Conservation (phyloP, 2,113 vertebrate genomes). For the Leptobrachium ailaonicum region DNA sequence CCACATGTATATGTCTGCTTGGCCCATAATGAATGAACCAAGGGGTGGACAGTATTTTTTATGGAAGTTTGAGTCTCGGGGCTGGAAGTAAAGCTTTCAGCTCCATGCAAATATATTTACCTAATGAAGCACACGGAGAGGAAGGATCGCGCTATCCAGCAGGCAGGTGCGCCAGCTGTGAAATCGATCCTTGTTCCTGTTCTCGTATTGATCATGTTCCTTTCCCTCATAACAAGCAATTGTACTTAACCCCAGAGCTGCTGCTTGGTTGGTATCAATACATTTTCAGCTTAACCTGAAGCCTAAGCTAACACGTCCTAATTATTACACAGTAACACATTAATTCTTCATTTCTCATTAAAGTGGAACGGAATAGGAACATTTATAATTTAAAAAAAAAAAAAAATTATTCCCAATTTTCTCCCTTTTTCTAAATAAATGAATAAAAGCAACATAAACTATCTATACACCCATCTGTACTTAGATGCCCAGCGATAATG, state of each 20-base stretch:
- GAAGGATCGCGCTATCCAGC: constrained; percentile 28
- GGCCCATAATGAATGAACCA: too few species aligned
- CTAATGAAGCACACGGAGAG: constrained; percentile 33
- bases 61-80: too few species aligned
- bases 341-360: not conserved
- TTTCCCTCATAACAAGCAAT: constrained; percentile 15
- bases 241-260: not conserved
- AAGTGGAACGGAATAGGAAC: not conserved
- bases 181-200: constrained; percentile 39
- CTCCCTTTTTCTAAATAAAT: too few species aligned
- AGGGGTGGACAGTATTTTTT: too few species aligned
- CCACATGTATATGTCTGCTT: too few species aligned
- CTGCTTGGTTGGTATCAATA: too few species aligned
- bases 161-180: constrained; percentile 6
- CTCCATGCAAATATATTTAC: constrained; percentile 37
- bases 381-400: too few species aligned
- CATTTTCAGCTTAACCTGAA: too few species aligned
- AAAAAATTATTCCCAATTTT: too few species aligned
- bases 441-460: too few species aligned
- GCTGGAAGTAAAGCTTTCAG: not conserved
- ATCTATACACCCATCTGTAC: too few species aligned
- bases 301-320: not conserved
- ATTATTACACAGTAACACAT: not conserved
- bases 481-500: too few species aligned
- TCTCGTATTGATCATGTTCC: constrained; percentile 28